Percentiles rank a stretch among this genome's conserved stretches.
Evolutionary conservation across 2,888 invertebrate genomes (phyloP).

Genomic region (Thereva unica): DNA sequence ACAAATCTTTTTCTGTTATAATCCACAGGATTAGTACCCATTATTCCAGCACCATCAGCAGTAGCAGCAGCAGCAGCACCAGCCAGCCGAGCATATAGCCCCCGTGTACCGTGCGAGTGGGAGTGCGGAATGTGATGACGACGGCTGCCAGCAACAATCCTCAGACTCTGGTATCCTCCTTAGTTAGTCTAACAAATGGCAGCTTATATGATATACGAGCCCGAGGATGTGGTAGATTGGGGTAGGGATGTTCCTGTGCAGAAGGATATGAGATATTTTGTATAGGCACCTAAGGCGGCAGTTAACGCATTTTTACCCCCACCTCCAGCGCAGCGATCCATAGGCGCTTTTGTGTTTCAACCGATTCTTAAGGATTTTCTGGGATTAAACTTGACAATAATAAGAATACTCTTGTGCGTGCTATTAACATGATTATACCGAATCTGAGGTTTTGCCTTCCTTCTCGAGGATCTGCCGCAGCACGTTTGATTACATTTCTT

Average conservation of each 20-base stretch:
- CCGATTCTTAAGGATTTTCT: no score
- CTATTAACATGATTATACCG: no score
- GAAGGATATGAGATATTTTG: slow-evolving; percentile 6
- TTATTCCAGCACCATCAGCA: slow-evolving; percentile 36
- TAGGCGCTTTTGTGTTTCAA: no score
- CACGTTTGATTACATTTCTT: no score
- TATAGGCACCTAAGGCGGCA: not conserved
- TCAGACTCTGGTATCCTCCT: not conserved
- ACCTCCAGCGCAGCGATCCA: no score
- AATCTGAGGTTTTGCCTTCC: no score
- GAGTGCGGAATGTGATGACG: slow-evolving; percentile 22
- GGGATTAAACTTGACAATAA: no score
- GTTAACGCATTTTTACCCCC: not conserved
- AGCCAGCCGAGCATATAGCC: no score
- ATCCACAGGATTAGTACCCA: slow-evolving; percentile 39
- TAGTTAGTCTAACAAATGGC: slow-evolving; percentile 36
- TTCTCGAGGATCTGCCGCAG: no score
- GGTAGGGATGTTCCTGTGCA: slow-evolving; percentile 10
- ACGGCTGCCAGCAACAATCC: slow-evolving; percentile 22
- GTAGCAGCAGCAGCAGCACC: not conserved
- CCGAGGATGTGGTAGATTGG: slow-evolving; percentile 14
- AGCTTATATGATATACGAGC: slow-evolving; percentile 36
- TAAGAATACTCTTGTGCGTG: no score
- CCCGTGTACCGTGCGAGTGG: not conserved
- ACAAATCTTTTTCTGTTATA: slow-evolving; percentile 41